Conservation (phyloP, 2,113 vertebrate species). For the Forbesichthys agassizii region DNA sequence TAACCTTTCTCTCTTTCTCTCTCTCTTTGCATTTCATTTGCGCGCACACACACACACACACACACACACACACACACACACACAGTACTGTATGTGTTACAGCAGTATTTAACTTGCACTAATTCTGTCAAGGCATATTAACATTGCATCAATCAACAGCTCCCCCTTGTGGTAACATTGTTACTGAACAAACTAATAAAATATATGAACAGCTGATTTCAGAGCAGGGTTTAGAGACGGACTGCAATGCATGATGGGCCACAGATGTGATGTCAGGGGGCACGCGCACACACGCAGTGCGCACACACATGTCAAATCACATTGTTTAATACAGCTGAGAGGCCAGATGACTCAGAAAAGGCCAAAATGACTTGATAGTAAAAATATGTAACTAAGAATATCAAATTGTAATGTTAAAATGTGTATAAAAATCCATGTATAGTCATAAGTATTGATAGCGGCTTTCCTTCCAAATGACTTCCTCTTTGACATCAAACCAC, state of each 20-base stretch:
- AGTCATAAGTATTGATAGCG: too few relatives aligned
- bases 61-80: too few relatives aligned
- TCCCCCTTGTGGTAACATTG: conserved; percentile 47
- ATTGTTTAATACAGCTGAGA: too few relatives aligned
- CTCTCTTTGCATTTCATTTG: not conserved
- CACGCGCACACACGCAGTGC: not conserved
- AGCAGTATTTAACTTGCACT: not conserved
- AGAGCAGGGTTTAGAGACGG: not conserved
- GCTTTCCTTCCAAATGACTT: not conserved
- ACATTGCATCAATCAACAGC: conserved; percentile 27
- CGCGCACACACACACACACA: not conserved
- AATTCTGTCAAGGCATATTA: not conserved
- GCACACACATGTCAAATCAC: not conserved
- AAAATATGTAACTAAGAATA: too few relatives aligned
- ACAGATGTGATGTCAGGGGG: conserved; percentile 5
- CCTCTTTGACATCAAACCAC: not conserved
- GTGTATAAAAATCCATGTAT: too few relatives aligned
- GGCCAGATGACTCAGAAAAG: too few relatives aligned
- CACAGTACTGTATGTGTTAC: not conserved
- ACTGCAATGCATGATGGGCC: not conserved
- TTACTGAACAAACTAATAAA: not conserved
- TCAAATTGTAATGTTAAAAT: too few relatives aligned
- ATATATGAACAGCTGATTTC: not conserved
- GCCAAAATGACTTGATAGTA: too few relatives aligned
- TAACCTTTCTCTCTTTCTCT: not conserved